Conservation (phyloP, 1,140 invertebrate species). For the Drosophila tani region DNA sequence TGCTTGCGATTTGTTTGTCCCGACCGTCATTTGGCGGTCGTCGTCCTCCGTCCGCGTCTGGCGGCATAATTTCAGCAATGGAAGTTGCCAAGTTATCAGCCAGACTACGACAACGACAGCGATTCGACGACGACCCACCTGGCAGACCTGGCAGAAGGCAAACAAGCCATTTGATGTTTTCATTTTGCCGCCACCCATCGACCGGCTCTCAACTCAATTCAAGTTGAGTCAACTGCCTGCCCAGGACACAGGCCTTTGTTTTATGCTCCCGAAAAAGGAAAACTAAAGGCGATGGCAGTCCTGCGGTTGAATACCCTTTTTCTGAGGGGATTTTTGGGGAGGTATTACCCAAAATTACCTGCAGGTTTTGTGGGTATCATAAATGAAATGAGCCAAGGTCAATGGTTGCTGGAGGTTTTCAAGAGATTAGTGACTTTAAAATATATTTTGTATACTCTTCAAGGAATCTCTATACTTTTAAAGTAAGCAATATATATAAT, state of each 20-base stretch:
- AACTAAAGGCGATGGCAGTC: conserved; percentile 7
- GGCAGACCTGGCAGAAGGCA: conserved; percentile 50
- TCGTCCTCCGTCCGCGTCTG: conserved; percentile 66
- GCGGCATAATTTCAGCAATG: conserved; percentile 75
- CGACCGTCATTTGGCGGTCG: conserved; percentile 77
- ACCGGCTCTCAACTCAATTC: conserved; percentile 50
- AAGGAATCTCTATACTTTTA: neutral
- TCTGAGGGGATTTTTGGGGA: neutral
- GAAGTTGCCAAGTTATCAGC: conserved; percentile 78
- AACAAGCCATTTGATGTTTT: conserved; percentile 83
- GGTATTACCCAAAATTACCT: neutral
- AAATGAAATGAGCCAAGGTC: neutral
- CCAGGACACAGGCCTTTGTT: conserved; percentile 38
- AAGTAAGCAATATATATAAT: too few species aligned
- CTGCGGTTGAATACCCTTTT: conserved; percentile 27
- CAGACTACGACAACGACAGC: conserved; percentile 50
- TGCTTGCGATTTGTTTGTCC: conserved; percentile 50
- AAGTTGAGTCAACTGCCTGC: conserved; percentile 12
- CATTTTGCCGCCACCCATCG: conserved; percentile 71
- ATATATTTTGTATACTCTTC: neutral
- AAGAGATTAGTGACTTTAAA: neutral
- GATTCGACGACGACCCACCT: conserved; percentile 55
- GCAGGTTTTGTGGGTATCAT: neutral
- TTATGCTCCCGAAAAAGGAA: conserved; percentile 23
- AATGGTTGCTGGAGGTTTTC: neutral